phyloP scores from a whole-genome alignment of 2,888 invertebrate genomes.

The Palloptera scutellata region DNA sequence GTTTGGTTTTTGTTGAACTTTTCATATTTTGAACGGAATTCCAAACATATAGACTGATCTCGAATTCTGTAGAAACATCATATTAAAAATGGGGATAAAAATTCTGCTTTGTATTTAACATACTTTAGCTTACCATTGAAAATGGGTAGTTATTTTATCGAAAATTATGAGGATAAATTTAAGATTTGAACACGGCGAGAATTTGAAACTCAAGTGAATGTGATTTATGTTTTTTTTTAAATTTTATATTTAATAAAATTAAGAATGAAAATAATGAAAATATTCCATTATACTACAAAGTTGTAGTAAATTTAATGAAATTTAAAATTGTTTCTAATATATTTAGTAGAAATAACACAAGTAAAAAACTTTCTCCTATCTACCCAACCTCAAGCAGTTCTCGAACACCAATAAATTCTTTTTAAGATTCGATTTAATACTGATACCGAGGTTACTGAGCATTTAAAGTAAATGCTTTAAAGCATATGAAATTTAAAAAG shows the following conservation, averaged over 20 bases:
- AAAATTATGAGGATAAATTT: constrained; percentile 12
- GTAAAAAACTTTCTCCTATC: no score
- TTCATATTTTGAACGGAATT: constrained; percentile 11
- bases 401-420: no score
- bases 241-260: constrained; percentile 24
- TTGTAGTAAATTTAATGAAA: no score
- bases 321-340: background rate
- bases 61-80: constrained; percentile 9
- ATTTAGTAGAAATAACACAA: no score
- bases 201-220: constrained; percentile 36
- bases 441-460: no score
- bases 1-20: constrained; percentile 9
- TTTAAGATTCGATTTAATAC: no score
- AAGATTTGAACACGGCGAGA: constrained; percentile 28
- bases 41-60: constrained; percentile 2
- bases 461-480: no score
- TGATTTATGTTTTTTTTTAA: constrained; percentile 33
- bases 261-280: background rate
- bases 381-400: no score
- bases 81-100: background rate
- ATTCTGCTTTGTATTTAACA: background rate
- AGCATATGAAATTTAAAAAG: no score
- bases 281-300: constrained; percentile 1
- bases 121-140: background rate
- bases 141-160: background rate